Percentiles rank a stretch among this genome's conserved stretches.
These are phyloP conservation scores for Gambusia affinis DNA, from an alignment of 2,113 vertebrate genomes.

Conservation along the genomic window DNA sequence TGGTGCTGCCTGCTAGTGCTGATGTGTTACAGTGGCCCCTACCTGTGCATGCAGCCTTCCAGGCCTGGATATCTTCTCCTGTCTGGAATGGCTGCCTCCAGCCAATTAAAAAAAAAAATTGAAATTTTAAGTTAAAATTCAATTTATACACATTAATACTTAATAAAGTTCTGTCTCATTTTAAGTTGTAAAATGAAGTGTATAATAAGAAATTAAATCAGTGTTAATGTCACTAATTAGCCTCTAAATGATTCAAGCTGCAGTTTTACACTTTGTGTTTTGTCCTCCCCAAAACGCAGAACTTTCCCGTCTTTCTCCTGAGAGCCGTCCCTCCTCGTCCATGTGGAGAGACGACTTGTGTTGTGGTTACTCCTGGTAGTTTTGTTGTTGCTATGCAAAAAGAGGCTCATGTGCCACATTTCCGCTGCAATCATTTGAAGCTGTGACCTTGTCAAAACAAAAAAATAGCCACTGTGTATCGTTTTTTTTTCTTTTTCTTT, in stretches of 20 bases:
- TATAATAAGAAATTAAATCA: neutral
- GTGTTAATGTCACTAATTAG: neutral
- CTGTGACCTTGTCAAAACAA: conserved; percentile 71
- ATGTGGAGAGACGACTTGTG: conserved; percentile 3
- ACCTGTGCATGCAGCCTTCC: conserved; percentile 67
- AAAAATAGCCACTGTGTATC: conserved; percentile 32
- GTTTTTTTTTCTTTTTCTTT: too few relatives aligned
- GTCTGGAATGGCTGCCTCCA: neutral
- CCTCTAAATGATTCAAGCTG: conserved; percentile 3
- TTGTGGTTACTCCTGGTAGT: conserved; percentile 28
- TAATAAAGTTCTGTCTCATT: conserved; percentile 5
- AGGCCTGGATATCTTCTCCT: conserved; percentile 46
- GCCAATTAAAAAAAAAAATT: neutral
- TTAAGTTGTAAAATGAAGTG: conserved; percentile 10
- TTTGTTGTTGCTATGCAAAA: conserved; percentile 77
- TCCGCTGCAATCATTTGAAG: conserved; percentile 60
- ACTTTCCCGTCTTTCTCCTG: neutral
- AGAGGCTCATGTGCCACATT: conserved; percentile 56
- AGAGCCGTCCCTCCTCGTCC: neutral
- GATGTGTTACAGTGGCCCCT: conserved; percentile 73
- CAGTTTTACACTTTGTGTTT: conserved; percentile 38
- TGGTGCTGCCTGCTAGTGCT: conserved; percentile 70
- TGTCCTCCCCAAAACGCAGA: neutral
- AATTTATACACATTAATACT: neutral
- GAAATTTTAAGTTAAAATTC: conserved; percentile 12